Evolutionary conservation across 2,888 invertebrate genomes (phyloP), one percentile per base, ranked within the genome.

Genomic region (Tryphoninae sp.): DNA sequence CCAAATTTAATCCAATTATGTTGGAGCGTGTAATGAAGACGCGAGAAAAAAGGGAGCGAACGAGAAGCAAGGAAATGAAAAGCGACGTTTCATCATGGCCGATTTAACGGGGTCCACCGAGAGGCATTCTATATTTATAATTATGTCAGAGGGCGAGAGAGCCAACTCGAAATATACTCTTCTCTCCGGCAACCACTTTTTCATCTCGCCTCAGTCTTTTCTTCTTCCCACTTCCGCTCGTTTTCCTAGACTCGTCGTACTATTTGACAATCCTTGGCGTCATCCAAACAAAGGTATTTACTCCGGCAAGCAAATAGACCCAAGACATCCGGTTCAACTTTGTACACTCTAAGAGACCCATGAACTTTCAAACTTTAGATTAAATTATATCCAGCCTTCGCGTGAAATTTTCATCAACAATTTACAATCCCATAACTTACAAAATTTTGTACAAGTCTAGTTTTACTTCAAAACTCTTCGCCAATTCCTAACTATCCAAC

Each of bases 121-220:
- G 87, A 69, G 53, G 58, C 53, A 85, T 86, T 86, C 88, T 89
- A 89, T 88, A 89, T 89, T 89, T 90, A 87, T 89, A 90, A 91
- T 90, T 90, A 90, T 89, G 89, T 89, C 89, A 90, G 89, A 90
- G 86, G 84, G 85, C 86, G 42, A 22, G 74, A 62, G 78, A 82
- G 65, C 59, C 16, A 74, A 69, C 80, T 74, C 78, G 78, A 81
- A 81, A 80, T 78, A 84, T 81, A 81, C 77, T 62, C 55, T 19
- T 19, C 19, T 19, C 71, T 62, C 65, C 61, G 65, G 79, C 71
- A 69, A 61, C 67, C 65, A 61, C 23, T 58, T 74, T 53, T 1
- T 61, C 59, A 51, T 62, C 13, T n/a, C 69, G 6, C 55, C 7
- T 19, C 19, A 19, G 42, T 19, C 23, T 72, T 33, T 73, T 71